phyloP scores from a whole-genome alignment of 1,140 invertebrate genomes.

The Eupeodes corollae region DNA sequence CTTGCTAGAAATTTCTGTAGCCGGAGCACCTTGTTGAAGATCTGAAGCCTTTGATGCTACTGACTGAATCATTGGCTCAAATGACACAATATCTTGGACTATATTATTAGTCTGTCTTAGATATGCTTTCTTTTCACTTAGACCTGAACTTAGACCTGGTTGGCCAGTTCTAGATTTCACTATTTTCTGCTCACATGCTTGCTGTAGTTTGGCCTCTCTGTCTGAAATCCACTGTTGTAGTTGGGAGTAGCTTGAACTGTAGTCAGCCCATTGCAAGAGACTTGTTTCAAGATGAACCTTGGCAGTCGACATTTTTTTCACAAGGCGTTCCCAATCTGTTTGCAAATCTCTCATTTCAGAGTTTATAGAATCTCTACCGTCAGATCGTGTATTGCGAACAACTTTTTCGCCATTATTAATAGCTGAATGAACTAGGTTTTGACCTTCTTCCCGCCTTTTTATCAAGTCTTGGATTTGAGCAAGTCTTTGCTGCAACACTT shows the following conservation, averaged over 20 bases:
- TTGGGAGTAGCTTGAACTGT: conserved; percentile 81
- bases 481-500: conserved; percentile 70
- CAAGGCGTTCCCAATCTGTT: conserved; percentile 82
- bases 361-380: conserved; percentile 80
- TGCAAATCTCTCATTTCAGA: conserved; percentile 81
- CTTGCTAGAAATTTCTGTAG: conserved; percentile 79
- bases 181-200: conserved; percentile 80
- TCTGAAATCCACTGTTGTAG: conserved; percentile 92
- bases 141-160: conserved; percentile 57
- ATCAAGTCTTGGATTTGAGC: conserved; percentile 73
- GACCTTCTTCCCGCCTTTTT: conserved; percentile 77
- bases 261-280: conserved; percentile 90
- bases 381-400: conserved; percentile 71
- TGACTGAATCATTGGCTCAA: conserved; percentile 90
- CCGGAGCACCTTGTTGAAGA: conserved; percentile 70
- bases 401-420: conserved; percentile 90
- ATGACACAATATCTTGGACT: conserved; percentile 87
- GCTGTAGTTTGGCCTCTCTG: conserved; percentile 84
- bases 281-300: conserved; percentile 88
- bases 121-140: conserved; percentile 76
- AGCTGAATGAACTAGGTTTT: conserved; percentile 77
- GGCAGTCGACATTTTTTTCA: conserved; percentile 83
- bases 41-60: conserved; percentile 84
- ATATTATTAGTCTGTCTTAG: conserved; percentile 86
- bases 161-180: conserved; percentile 62